Evolutionary conservation across 2,797 vertebrate genomes (phyloP).

Genomic region (Periophthalmus magnuspinnatus): DNA sequence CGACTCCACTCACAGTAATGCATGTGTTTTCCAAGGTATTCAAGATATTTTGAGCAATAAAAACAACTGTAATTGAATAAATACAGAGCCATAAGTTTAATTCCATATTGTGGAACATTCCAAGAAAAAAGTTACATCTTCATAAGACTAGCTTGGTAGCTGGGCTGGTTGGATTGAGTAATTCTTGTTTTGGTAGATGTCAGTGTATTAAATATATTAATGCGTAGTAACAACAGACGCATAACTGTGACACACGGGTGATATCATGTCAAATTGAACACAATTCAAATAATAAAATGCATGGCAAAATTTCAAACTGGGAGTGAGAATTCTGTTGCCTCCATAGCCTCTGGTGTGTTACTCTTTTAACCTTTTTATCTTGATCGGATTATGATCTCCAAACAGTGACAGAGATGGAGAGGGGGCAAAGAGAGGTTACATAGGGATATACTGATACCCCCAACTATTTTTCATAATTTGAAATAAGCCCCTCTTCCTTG

Average conservation of each 20-base stretch:
- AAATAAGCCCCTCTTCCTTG: conserved; percentile 20
- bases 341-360: not conserved
- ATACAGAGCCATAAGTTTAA: no score
- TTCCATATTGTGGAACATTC: no score
- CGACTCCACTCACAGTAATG: no score
- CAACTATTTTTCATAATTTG: conserved; percentile 34
- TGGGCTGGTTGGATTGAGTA: no score
- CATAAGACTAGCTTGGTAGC: no score
- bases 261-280: not conserved
- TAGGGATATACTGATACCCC: conserved; percentile 42
- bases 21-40: no score
- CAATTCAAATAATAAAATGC: not conserved
- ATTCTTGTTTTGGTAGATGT: no score
- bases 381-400: conserved; percentile 51
- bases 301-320: not conserved
- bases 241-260: not conserved
- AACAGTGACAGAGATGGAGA: conserved; percentile 11
- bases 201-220: no score
- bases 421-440: conserved; percentile 26
- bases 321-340: not conserved
- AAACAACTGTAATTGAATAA: no score
- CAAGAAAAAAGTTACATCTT: no score
- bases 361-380: conserved; percentile 31
- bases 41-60: no score
- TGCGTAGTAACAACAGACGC: not conserved